Evolutionary conservation across 2,113 vertebrate genomes (phyloP), one percentile per base, ranked within the genome.

Genomic region (Eonycteris spelaea): DNA sequence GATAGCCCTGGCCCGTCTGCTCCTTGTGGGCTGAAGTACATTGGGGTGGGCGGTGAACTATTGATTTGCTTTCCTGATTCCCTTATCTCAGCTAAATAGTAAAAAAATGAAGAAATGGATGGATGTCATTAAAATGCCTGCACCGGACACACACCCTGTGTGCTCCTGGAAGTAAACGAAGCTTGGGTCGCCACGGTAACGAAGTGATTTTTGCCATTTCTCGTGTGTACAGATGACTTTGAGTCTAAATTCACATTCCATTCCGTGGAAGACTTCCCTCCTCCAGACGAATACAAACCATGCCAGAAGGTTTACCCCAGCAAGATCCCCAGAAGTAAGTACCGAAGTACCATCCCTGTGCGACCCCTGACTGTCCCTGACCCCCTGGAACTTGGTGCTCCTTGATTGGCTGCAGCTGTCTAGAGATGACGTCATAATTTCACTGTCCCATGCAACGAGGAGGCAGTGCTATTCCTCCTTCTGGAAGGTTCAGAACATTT

Each of bases 181-280:
- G 11, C 67, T 9, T 8, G 35, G 83, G 59, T 83, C 59, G 8
- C 40, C 14, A n/a, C 28, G 24, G 63, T 7, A 68, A 89, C 63
- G 9, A 14, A 82, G 48, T 86, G 73, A 79, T 70, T 84, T 84
- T 73, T 75, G 63, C 38, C 30, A n/a, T 83, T 95, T 97, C 15
- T 63, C 68, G 0, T 14, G 15, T 67, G 86, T 94, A 51, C 91
- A 98, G 99, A 99, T 98, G 99, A 99, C 97, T 99, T 99, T 94
- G 99, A 99, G 97, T 99, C 99, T 4, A 99, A 99, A 98, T 99
- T 99, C 98, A 99, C 99, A 83, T 99, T 99, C 98, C 99, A 99
- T 98, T 99, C 99, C 1, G 96, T 99, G 84, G 99, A 99, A 97
- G 99, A 99, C 86, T 99, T 99, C 10, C 99, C 99, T 12, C 99